Evolutionary conservation across 2,888 invertebrate species (phyloP), one percentile per base, ranked within the genome.

Genomic region (Phorcus lineatus): DNA sequence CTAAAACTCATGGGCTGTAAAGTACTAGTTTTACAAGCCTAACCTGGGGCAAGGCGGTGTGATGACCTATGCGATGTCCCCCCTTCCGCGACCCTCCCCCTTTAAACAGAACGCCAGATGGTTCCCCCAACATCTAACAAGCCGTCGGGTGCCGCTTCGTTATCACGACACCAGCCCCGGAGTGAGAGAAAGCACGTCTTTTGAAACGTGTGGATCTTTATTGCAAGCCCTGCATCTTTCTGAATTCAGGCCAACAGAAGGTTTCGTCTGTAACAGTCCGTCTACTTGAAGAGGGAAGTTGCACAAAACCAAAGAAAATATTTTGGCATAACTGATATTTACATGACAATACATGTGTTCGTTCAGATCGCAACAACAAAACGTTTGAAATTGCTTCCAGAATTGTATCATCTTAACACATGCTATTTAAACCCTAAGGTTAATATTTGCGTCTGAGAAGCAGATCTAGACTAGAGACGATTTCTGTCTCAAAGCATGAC

Each of bases 1-100:
- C 36, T 22, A 28, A 31, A 47, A 47, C 47, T 11, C 47, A 9
- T 70, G 40, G 36, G 28, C 36, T 28, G 19, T 36, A 70, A 70
- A 70, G 36, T 70, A 28, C 62, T 28, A 62, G 28, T 17, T 62
- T 62, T 62, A 62, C 31, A 70, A 4, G 17, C 19, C 28, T 28
- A 70, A 28, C 70, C 40, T 31, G 1, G 36, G 70, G 70, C 40
- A 70, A n/a, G 28, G 36, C 70, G 28, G 36, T 28, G 47, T 47
- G 47, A 40, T 70, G 70, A 31, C 70, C 36, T 70, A 47, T 47
- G 40, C 36, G 19, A 70, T 19, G 4, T 17, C 19, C 52, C 75
- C 47, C 75, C 75, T 52, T 53, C 75, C 52, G 19, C 1, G 19
- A 52, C 75, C 53, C 75, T 16, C 53, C 31, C 75, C 75, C 75